Percentiles rank a stretch among this genome's conserved stretches.
phyloP scores from a whole-genome alignment of 2,888 invertebrate genomes.

The Diploptera punctata region DNA sequence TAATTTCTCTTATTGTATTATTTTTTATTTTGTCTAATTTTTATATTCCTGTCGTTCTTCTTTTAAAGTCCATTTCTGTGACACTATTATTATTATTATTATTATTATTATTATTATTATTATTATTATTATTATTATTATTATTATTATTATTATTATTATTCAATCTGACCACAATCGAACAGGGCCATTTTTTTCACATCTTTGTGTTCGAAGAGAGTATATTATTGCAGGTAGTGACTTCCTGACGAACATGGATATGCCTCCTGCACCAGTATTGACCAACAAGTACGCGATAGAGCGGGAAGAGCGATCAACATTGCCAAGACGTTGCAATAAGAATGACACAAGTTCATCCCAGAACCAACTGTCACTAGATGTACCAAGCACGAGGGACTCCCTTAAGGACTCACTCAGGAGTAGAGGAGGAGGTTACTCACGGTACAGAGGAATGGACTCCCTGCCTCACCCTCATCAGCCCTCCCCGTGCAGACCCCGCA shows the following conservation, averaged over 20 bases:
- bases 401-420: neutral
- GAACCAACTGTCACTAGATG: no score
- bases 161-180: no score
- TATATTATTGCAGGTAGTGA: neutral
- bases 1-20: no score
- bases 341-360: neutral
- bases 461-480: slow-evolving; percentile 46
- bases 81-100: no score
- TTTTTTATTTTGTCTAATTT: no score
- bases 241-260: slow-evolving; percentile 14
- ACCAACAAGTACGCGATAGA: slow-evolving; percentile 75
- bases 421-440: neutral
- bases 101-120: no score
- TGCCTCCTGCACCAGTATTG: slow-evolving; percentile 59
- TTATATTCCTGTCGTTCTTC: no score
- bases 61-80: no score
- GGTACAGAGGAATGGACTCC: neutral
- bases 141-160: no score
- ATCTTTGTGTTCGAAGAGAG: no score
- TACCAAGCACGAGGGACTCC: neutral
- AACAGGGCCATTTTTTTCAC: no score
- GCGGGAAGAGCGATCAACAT: slow-evolving; percentile 52
- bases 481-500: slow-evolving; percentile 56
- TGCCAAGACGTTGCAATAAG: neutral
- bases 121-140: no score